A percentile compares a stretch with the other conserved stretches of the same genome.
phyloP scores from a whole-genome alignment of 2,113 vertebrate species.

The Indicator maculatus region DNA sequence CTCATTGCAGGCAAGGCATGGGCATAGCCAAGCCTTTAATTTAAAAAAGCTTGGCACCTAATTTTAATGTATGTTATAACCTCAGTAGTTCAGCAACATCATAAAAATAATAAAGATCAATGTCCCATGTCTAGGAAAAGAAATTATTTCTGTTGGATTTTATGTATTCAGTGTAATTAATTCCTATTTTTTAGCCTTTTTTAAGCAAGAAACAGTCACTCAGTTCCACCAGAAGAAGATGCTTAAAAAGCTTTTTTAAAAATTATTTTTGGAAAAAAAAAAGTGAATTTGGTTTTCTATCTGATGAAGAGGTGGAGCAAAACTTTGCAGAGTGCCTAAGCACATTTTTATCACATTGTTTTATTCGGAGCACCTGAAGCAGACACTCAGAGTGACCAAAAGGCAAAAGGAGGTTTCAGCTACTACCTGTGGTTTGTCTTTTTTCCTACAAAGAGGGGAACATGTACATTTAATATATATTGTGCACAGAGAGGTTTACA shows the following conservation, averaged over 20 bases:
- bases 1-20: not conserved
- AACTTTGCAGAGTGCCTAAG: not conserved
- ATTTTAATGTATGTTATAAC: conserved; percentile 1
- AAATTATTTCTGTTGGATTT: conserved; percentile 17
- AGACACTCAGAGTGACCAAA: not conserved
- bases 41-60: not conserved
- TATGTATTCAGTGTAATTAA: conserved; percentile 1
- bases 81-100: conserved; percentile 46
- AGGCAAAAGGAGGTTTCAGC: not conserved
- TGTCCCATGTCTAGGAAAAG: conserved; percentile 51
- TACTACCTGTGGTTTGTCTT: not conserved
- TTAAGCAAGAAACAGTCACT: not conserved
- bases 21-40: not conserved
- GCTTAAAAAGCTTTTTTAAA: not conserved
- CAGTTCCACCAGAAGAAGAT: not conserved
- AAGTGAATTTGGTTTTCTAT: not conserved
- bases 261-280: not conserved
- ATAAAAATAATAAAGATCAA: conserved; percentile 68
- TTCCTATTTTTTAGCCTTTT: not conserved
- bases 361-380: not conserved
- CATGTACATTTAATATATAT: not conserved
- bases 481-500: not conserved
- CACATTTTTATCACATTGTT: not conserved
- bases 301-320: not conserved
- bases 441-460: not conserved